A percentile compares a stretch with the other conserved stretches of the same genome.
These are phyloP conservation scores for Aphidius ervi DNA, from an alignment of 1,140 invertebrate genomes.

Conservation along the genomic window DNA sequence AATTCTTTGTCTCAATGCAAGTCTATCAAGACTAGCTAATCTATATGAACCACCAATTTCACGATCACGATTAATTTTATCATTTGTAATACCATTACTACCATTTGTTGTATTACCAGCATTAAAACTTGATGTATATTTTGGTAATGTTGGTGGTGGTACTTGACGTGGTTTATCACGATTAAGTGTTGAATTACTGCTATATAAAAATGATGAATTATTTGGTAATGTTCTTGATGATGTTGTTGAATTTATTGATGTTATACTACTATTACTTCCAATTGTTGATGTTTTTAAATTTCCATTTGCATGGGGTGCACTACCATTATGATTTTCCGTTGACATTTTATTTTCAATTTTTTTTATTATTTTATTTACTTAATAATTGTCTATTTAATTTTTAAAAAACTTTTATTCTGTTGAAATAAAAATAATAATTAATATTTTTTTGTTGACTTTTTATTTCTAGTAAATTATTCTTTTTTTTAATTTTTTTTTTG, in stretches of 20 bases:
- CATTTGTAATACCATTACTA: slow-evolving; percentile 49
- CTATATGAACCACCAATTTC: slow-evolving; percentile 61
- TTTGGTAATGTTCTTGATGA: slow-evolving; percentile 31
- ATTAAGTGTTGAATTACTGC: slow-evolving; percentile 46
- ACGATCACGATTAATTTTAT: slow-evolving; percentile 53
- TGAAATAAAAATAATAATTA: too few relatives aligned
- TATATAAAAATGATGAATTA: slow-evolving; percentile 52
- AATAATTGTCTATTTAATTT: too few relatives aligned
- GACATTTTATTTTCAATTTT: slow-evolving; percentile 38
- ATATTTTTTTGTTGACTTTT: too few relatives aligned
- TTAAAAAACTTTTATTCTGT: too few relatives aligned
- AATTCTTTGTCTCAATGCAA: slow-evolving; percentile 67
- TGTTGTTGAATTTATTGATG: slow-evolving; percentile 28
- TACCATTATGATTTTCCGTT: slow-evolving; percentile 46
- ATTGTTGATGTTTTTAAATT: slow-evolving; percentile 36
- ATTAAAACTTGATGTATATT: slow-evolving; percentile 58
- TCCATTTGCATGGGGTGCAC: slow-evolving; percentile 39
- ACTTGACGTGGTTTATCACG: slow-evolving; percentile 52
- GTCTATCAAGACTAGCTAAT: slow-evolving; percentile 66
- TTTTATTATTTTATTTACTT: slow-evolving; percentile 1
- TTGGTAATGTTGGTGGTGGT: slow-evolving; percentile 64
- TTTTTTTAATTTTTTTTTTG: too few relatives aligned
- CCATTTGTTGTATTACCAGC: slow-evolving; percentile 18
- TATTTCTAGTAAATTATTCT: too few relatives aligned
- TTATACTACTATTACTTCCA: slow-evolving; percentile 24